These are phyloP conservation scores for Chrysopa pallens DNA, from an alignment of 1,140 invertebrate genomes.

Conservation along the genomic window DNA sequence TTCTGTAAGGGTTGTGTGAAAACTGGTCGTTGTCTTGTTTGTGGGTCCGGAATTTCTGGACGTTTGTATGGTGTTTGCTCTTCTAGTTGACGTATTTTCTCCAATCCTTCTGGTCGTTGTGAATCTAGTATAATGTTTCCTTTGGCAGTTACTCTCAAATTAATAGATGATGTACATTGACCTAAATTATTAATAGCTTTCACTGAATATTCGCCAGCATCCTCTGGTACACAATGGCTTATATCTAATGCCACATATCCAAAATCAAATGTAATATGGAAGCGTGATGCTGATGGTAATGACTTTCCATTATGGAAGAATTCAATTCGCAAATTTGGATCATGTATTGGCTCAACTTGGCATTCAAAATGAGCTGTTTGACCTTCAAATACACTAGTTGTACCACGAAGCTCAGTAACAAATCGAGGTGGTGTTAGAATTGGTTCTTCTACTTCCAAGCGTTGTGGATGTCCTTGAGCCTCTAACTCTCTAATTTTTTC, in stretches of 20 bases:
- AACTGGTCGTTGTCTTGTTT: constrained; percentile 75
- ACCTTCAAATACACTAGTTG: constrained; percentile 67
- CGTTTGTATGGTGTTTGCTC: constrained; percentile 56
- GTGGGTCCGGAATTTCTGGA: constrained; percentile 61
- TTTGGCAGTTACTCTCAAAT: constrained; percentile 63
- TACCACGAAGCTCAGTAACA: constrained; percentile 63
- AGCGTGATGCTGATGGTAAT: constrained; percentile 65
- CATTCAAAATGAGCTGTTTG: constrained; percentile 81
- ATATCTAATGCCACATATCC: constrained; percentile 89
- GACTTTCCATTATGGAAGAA: constrained; percentile 84
- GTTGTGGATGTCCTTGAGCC: constrained; percentile 55
- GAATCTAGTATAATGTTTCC: constrained; percentile 84
- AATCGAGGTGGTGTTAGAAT: constrained; percentile 62
- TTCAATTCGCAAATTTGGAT: constrained; percentile 76
- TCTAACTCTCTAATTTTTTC: constrained; percentile 83
- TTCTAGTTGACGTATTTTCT: constrained; percentile 87
- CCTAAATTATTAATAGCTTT: constrained; percentile 76
- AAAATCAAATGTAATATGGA: constrained; percentile 90
- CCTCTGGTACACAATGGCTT: constrained; percentile 73
- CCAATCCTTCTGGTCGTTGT: constrained; percentile 86
- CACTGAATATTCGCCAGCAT: constrained; percentile 86
- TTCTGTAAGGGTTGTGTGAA: constrained; percentile 91
- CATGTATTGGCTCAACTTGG: constrained; percentile 78
- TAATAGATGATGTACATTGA: constrained; percentile 66
- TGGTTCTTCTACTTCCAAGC: constrained; percentile 65